These are phyloP conservation scores for Paracanthobrama guichenoti DNA, from an alignment of 2,113 vertebrate genomes.

Conservation along the genomic window DNA sequence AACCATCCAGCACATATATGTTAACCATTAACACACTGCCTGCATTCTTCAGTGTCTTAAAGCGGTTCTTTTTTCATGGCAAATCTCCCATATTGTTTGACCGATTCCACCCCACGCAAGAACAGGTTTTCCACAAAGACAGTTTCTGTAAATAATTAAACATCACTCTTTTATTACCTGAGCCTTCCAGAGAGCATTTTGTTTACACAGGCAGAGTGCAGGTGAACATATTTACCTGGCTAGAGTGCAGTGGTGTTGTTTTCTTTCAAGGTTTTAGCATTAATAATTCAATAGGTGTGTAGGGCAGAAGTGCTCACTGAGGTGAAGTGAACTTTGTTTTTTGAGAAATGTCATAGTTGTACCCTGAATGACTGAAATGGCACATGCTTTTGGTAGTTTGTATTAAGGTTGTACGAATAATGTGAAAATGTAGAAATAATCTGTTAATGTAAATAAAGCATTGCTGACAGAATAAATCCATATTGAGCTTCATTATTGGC, in stretches of 20 bases:
- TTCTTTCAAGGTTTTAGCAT: conserved; percentile 15
- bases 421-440: neutral
- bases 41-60: conserved; percentile 38
- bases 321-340: conserved; percentile 9
- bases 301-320: conserved; percentile 47
- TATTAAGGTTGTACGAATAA: neutral
- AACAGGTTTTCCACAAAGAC: conserved; percentile 37
- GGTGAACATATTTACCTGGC: neutral
- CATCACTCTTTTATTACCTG: neutral
- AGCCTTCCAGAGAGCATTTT: conserved; percentile 8
- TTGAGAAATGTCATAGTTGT: neutral
- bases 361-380: neutral
- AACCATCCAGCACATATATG: conserved; percentile 19
- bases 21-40: conserved; percentile 54
- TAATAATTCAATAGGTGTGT: conserved; percentile 60
- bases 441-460: neutral
- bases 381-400: neutral
- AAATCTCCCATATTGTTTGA: conserved; percentile 24
- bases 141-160: conserved; percentile 62
- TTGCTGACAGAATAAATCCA: neutral
- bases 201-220: conserved; percentile 12
- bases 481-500: neutral
- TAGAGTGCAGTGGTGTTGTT: neutral
- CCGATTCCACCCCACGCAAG: neutral
- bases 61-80: neutral